Evolutionary conservation across 2,888 invertebrate genomes (phyloP).

Genomic region (Serripes groenlandicus): DNA sequence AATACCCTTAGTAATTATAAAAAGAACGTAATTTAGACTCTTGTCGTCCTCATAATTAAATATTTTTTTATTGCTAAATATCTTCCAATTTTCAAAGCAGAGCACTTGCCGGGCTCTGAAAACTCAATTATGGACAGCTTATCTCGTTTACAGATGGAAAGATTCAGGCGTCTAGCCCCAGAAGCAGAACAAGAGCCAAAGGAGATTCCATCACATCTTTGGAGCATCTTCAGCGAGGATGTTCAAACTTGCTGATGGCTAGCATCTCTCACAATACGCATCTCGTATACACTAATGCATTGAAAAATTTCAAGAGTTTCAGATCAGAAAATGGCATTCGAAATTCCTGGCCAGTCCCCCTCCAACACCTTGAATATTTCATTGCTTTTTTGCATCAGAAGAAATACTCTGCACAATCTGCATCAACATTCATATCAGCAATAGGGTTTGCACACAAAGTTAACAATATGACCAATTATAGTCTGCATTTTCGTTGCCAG

Average conservation of each 20-base stretch:
- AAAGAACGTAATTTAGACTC: too few species aligned
- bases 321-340: neutral
- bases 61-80: too few species aligned
- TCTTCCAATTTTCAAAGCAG: neutral
- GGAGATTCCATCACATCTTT: neutral
- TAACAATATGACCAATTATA: too few species aligned
- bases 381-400: neutral
- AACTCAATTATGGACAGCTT: neutral
- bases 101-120: neutral
- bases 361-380: neutral
- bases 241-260: neutral
- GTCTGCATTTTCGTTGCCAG: too few species aligned
- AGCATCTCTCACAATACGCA: neutral
- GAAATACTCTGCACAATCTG: neutral
- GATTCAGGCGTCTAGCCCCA: neutral
- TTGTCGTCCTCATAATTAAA: too few species aligned
- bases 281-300: neutral
- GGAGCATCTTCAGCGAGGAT: neutral
- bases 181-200: neutral
- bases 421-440: too few species aligned
- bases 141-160: neutral
- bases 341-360: neutral
- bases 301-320: neutral
- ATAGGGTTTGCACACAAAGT: too few species aligned
- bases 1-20: too few species aligned